phyloP scores from a whole-genome alignment of 1,140 invertebrate species.

The Mylabris phalerata region DNA sequence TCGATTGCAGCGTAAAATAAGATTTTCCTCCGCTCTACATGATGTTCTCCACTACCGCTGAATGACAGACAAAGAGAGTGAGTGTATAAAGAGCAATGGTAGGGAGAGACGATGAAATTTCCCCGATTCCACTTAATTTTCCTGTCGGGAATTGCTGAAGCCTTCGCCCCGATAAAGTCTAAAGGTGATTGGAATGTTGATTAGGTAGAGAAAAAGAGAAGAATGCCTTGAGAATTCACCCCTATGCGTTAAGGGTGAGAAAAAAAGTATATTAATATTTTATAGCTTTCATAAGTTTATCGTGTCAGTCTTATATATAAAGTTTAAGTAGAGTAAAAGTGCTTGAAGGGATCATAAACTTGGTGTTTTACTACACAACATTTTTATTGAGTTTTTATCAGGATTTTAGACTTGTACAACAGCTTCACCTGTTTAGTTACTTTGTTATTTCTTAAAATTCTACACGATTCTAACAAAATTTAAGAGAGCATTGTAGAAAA shows the following conservation, averaged over 20 bases:
- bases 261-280: conserved; percentile 39
- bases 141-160: conserved; percentile 32
- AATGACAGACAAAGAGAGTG: neutral
- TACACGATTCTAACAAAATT: too few relatives aligned
- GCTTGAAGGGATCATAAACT: conserved; percentile 18
- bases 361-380: conserved; percentile 11
- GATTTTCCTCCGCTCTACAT: conserved; percentile 23
- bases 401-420: conserved; percentile 5
- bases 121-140: conserved; percentile 36
- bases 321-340: conserved; percentile 20
- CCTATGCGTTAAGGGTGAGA: conserved; percentile 4
- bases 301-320: conserved; percentile 30
- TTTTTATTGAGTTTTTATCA: conserved; percentile 27
- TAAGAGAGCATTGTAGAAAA: too few relatives aligned
- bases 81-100: neutral
- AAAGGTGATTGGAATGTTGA: conserved; percentile 40
- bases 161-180: conserved; percentile 34
- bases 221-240: conserved; percentile 19
- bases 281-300: conserved; percentile 35
- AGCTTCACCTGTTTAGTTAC: too few relatives aligned
- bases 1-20: conserved; percentile 33
- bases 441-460: too few relatives aligned
- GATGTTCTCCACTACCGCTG: neutral
- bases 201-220: conserved; percentile 30
- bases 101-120: conserved; percentile 21